Base-by-base conservation (phyloP, 2,113 vertebrate species). In the Eonycteris spelaea region DNA sequence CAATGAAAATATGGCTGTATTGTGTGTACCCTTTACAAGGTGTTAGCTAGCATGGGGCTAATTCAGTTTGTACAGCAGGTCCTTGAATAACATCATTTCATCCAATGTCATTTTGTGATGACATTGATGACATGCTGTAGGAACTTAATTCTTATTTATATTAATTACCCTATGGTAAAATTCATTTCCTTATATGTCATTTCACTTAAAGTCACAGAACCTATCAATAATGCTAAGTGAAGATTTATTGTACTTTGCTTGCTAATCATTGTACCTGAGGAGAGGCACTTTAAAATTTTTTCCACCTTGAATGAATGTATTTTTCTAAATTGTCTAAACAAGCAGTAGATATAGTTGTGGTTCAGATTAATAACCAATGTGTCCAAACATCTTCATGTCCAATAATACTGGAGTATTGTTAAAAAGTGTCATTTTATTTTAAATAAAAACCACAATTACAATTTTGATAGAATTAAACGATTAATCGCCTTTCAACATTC, bases 251-350 rank as follows among this genome's bases (percentile, higher is more conserved):
- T 59, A 87, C 21, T 73, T 33, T 90, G 24, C 38, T 82, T 92
- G 10, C 12, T 95, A 86, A 88, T 6, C 19, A 87, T 8, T 45
- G 3, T 33, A 71, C 11, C 7, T 45, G 13, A 84, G 19, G 38
- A 96, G 68, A 45, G 33, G 13, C 16, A 75, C 12, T 95, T 88
- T 92, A 90, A 70, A 92, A 24, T 71, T 84, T 65, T 97, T 22
- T 78, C 12, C 45, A 8, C 8, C 11, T 3, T 65, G 30, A 55
- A 12, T 73, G 13, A 35, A 3, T 59, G 7, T 2, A 5, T 63
- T 95, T 88, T 83, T 70, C 53, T 80, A 84, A 85, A 71, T 91
- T 87, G 1, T 88, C 35, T 16, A 68, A 3, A 43, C 35, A 96
- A 71, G 13, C 9, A 61, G 3, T 55, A 93, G 75, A 86, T 88